phyloP scores from a whole-genome alignment of 2,797 vertebrate species.

The Silurus aristotelis region DNA sequence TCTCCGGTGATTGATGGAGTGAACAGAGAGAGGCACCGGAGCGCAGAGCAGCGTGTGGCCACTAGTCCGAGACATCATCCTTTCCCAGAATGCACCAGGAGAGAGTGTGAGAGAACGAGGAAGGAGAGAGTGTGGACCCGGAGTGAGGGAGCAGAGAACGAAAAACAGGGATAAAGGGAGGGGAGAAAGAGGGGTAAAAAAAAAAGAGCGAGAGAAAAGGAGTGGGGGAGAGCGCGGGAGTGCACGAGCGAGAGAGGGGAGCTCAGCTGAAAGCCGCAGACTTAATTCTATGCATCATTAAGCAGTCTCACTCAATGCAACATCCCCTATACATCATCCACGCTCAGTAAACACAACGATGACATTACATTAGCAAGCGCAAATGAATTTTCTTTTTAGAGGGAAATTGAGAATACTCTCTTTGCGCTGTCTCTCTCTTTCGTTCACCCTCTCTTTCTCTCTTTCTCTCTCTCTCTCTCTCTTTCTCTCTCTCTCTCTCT shows the following conservation, averaged over 20 bases:
- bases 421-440: conserved; percentile 62
- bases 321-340: conserved; percentile 98
- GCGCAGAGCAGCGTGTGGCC: conserved; percentile 78
- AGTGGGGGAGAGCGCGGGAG: conserved; percentile 50
- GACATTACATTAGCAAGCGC: conserved; percentile 98
- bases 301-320: conserved; percentile 95
- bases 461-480: conserved; percentile 75
- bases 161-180: conserved; percentile 65
- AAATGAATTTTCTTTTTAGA: conserved; percentile 99
- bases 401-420: conserved; percentile 95
- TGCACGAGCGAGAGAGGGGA: conserved; percentile 73
- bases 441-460: conserved; percentile 74
- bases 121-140: conserved; percentile 15
- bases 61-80: conserved; percentile 76
- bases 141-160: conserved; percentile 48
- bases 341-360: conserved; percentile 97
- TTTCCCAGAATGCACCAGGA: conserved; percentile 62
- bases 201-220: conserved; percentile 34
- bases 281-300: conserved; percentile 99
- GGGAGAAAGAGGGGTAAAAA: conserved; percentile 60
- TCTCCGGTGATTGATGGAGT: conserved; percentile 79
- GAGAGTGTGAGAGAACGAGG: conserved; percentile 51
- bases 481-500: conserved; percentile 73
- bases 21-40: conserved; percentile 77
- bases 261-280: conserved; percentile 97